These are phyloP conservation scores for Agrotis ipsilon DNA, from an alignment of 2,888 invertebrate species.

Conservation along the genomic window DNA sequence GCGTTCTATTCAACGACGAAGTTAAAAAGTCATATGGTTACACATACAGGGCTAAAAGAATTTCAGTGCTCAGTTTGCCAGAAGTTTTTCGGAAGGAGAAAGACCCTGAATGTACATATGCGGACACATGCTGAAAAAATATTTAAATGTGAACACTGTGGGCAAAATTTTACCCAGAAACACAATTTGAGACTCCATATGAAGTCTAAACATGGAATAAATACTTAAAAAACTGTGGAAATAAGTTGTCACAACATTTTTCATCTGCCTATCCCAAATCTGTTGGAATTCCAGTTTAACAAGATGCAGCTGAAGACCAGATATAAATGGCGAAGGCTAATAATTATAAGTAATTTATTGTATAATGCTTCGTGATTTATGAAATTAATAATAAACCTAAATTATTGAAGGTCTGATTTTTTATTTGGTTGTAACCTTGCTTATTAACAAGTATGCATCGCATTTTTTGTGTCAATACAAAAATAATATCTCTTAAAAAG, in stretches of 20 bases:
- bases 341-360: not conserved
- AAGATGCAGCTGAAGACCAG: not conserved
- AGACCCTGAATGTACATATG: constrained; percentile 79
- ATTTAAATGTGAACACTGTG: constrained; percentile 62
- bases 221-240: constrained; percentile 3
- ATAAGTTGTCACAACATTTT: not conserved
- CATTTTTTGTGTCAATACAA: not conserved
- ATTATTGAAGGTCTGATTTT: not conserved
- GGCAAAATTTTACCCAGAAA: constrained; percentile 71
- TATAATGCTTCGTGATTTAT: not conserved
- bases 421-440: not conserved
- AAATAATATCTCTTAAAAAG: too few species aligned
- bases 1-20: constrained; percentile 68
- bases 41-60: constrained; percentile 82
- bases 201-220: constrained; percentile 53
- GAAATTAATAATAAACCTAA: not conserved
- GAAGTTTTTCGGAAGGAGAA: constrained; percentile 75
- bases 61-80: constrained; percentile 77
- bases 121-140: constrained; percentile 67
- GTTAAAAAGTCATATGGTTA: constrained; percentile 80
- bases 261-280: not conserved
- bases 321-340: too few species aligned
- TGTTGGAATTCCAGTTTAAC: not conserved
- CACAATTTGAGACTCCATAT: constrained; percentile 71
- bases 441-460: not conserved